Evolutionary conservation across 2,888 invertebrate genomes (phyloP).

Genomic region (Bellardia pandia): DNA sequence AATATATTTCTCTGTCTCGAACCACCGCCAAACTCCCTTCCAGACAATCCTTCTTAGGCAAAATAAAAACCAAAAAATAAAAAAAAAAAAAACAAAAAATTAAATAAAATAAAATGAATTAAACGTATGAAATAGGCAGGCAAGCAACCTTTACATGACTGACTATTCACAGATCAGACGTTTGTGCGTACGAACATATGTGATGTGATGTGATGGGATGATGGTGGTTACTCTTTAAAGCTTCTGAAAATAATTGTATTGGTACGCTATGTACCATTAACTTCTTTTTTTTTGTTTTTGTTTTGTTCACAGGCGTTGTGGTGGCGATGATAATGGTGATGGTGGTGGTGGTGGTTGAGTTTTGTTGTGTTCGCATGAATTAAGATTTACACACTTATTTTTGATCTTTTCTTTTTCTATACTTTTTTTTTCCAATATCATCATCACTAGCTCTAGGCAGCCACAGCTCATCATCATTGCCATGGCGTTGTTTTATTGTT

Average conservation of each 20-base stretch:
- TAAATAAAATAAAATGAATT: conserved; percentile 27
- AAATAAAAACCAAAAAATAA: conserved; percentile 3
- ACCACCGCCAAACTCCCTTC: conserved; percentile 42
- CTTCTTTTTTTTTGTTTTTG: conserved; percentile 9
- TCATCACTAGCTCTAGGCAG: conserved; percentile 11
- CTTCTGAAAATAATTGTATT: conserved; percentile 69
- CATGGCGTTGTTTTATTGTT: conserved; percentile 57
- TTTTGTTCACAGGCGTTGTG: conserved; percentile 21
- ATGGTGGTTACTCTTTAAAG: conserved; percentile 70
- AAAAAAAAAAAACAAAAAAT: not conserved
- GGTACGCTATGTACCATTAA: conserved; percentile 50
- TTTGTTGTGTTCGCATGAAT: conserved; percentile 64
- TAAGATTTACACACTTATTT: conserved; percentile 68
- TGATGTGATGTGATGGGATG: conserved; percentile 39
- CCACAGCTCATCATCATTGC: conserved; percentile 38
- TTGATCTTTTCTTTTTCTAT: conserved; percentile 43
- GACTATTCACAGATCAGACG: conserved; percentile 53
- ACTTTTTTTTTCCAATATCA: conserved; percentile 26
- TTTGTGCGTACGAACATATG: not conserved
- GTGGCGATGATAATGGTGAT: conserved; percentile 25
- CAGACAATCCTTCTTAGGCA: conserved; percentile 61
- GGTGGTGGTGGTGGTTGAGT: conserved; percentile 29
- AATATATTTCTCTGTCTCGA: conserved; percentile 40
- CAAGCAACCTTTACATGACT: conserved; percentile 43
- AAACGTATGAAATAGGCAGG: conserved; percentile 32